A percentile compares a stretch with the other conserved stretches of the same genome.
These are phyloP conservation scores for Halcyon senegalensis DNA, from an alignment of 2,113 vertebrate genomes.

Conservation along the genomic window DNA sequence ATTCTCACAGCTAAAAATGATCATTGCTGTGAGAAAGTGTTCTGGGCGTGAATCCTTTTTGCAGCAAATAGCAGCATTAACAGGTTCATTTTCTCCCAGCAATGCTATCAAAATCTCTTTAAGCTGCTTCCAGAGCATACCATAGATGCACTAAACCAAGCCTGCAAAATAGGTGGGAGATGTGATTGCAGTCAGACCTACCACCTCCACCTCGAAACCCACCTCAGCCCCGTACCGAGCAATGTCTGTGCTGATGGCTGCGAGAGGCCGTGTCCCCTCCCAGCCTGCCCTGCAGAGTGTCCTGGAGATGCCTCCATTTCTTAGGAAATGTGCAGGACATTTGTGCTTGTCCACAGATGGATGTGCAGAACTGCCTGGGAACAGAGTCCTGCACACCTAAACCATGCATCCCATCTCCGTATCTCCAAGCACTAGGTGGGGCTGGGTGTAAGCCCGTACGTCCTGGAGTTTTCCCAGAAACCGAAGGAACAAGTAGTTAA, in stretches of 20 bases:
- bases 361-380: background rate
- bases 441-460: accelerated
- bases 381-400: background rate
- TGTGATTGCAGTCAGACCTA: background rate
- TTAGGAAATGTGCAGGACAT: background rate
- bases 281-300: background rate
- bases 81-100: slow-evolving; percentile 64
- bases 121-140: slow-evolving; percentile 1
- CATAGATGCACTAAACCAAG: background rate
- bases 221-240: background rate
- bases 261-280: background rate
- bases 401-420: accelerated
- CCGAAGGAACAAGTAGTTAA: background rate
- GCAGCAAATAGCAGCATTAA: slow-evolving; percentile 64
- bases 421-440: background rate
- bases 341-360: background rate
- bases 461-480: background rate
- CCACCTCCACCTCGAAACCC: background rate
- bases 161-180: slow-evolving; percentile 39
- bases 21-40: slow-evolving; percentile 51
- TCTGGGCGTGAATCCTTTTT: slow-evolving; percentile 60
- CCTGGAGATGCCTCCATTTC: background rate
- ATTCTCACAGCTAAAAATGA: slow-evolving; percentile 51
- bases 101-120: slow-evolving; percentile 63
- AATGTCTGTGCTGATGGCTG: background rate